phyloP scores from a whole-genome alignment of 2,797 vertebrate species.

The Momotus momota region DNA sequence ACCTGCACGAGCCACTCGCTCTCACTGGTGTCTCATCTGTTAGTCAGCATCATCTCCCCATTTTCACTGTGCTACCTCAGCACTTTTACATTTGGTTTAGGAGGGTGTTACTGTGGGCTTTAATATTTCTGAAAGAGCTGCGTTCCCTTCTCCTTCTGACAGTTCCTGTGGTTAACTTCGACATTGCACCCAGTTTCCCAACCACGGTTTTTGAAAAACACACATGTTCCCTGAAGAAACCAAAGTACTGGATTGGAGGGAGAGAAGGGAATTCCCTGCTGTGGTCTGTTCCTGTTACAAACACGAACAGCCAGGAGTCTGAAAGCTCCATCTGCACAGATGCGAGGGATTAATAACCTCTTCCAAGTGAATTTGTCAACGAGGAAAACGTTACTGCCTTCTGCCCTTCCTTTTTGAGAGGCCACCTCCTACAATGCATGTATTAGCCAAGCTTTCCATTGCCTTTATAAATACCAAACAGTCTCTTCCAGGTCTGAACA shows the following conservation, averaged over 20 bases:
- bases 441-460: neutral
- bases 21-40: rapidly evolving
- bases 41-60: neutral
- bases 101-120: neutral
- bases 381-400: neutral
- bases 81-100: neutral
- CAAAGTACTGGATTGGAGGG: neutral
- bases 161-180: neutral
- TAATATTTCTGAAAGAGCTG: neutral
- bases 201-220: neutral
- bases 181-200: neutral
- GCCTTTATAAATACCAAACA: neutral
- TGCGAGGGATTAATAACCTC: neutral
- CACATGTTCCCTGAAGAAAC: neutral
- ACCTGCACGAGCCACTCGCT: neutral
- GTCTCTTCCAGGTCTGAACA: neutral
- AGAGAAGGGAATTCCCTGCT: neutral
- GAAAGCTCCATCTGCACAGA: neutral
- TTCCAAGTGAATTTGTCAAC: neutral
- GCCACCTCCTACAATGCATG: neutral
- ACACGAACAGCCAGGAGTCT: rapidly evolving
- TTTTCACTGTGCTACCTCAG: neutral
- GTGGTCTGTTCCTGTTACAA: neutral
- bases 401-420: neutral
- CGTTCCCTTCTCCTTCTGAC: neutral